phyloP scores from a whole-genome alignment of 2,888 invertebrate species.

The Petrophora chlorosata region DNA sequence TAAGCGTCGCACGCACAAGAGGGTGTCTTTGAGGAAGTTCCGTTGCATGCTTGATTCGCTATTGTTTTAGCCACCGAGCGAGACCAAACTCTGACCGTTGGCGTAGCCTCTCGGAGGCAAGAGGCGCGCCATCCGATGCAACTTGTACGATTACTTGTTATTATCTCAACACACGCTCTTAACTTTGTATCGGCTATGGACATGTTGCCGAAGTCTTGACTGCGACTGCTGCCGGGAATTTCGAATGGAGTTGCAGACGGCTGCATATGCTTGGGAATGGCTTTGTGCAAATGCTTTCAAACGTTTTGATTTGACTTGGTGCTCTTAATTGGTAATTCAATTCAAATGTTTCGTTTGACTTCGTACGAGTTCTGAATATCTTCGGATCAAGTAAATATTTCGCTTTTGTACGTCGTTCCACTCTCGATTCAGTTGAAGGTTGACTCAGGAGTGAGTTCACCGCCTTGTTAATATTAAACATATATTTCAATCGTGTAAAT shows the following conservation, averaged over 20 bases:
- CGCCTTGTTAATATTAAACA: background rate
- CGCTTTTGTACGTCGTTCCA: background rate
- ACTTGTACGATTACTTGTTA: conserved; percentile 72
- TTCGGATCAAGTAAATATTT: conserved; percentile 3
- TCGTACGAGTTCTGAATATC: conserved; percentile 21
- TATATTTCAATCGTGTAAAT: background rate
- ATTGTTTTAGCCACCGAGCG: conserved; percentile 73
- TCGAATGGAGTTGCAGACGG: conserved; percentile 47
- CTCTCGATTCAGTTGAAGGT: background rate
- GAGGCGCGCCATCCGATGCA: conserved; percentile 62
- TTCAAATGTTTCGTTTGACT: conserved; percentile 32
- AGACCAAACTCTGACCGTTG: conserved; percentile 71
- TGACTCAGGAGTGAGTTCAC: background rate
- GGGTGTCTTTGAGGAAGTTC: conserved; percentile 79
- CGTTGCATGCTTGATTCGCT: conserved; percentile 80
- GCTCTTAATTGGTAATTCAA: conserved; percentile 36
- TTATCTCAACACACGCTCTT: conserved; percentile 68
- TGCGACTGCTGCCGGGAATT: conserved; percentile 50
- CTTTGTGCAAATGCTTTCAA: conserved; percentile 44
- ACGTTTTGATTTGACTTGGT: conserved; percentile 35
- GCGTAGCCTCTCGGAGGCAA: conserved; percentile 50
- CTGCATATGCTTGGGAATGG: conserved; percentile 43
- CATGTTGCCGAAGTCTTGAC: conserved; percentile 53
- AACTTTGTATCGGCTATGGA: conserved; percentile 67
- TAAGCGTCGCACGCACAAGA: conserved; percentile 78